phyloP scores from a whole-genome alignment of 1,140 invertebrate genomes.

The Drosophila carrolli region DNA sequence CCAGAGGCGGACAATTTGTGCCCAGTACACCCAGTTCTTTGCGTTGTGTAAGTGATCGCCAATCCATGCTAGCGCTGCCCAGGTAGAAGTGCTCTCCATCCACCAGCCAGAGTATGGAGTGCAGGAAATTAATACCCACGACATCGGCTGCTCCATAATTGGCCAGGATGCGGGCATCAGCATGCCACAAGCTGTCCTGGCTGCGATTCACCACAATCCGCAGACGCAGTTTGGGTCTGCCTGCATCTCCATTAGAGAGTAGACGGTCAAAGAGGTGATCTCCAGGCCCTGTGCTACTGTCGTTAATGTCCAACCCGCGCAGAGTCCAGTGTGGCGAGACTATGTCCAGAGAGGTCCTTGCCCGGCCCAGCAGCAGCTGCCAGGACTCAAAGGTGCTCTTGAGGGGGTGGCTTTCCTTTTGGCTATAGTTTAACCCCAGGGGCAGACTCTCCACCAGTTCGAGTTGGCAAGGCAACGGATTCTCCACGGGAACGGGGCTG shows the following conservation, averaged over 20 bases:
- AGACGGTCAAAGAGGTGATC: constrained; percentile 91
- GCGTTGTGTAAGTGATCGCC: constrained; percentile 97
- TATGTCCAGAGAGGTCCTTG: constrained; percentile 93
- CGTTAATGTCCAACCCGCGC: constrained; percentile 90
- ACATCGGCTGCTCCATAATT: constrained; percentile 91
- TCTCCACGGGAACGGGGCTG: constrained; percentile 41
- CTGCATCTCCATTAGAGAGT: constrained; percentile 85
- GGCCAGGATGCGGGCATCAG: constrained; percentile 60
- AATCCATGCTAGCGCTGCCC: constrained; percentile 97
- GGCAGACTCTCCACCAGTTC: constrained; percentile 95
- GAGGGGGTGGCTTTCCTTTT: constrained; percentile 85
- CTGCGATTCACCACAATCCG: constrained; percentile 89
- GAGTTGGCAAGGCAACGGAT: constrained; percentile 84
- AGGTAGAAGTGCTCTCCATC: constrained; percentile 93
- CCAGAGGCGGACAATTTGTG: constrained; percentile 93
- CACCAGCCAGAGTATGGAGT: constrained; percentile 97
- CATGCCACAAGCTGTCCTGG: constrained; percentile 60
- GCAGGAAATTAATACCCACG: constrained; percentile 85
- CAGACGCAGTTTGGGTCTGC: constrained; percentile 87
- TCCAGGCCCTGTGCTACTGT: constrained; percentile 90
- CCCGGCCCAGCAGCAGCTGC: constrained; percentile 89
- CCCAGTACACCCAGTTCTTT: constrained; percentile 96
- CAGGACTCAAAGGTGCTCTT: constrained; percentile 92
- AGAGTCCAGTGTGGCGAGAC: constrained; percentile 94
- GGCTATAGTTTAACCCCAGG: constrained; percentile 90